Base-by-base conservation (phyloP, 2,888 invertebrate genomes). In the Metopia argyrocephala region DNA sequence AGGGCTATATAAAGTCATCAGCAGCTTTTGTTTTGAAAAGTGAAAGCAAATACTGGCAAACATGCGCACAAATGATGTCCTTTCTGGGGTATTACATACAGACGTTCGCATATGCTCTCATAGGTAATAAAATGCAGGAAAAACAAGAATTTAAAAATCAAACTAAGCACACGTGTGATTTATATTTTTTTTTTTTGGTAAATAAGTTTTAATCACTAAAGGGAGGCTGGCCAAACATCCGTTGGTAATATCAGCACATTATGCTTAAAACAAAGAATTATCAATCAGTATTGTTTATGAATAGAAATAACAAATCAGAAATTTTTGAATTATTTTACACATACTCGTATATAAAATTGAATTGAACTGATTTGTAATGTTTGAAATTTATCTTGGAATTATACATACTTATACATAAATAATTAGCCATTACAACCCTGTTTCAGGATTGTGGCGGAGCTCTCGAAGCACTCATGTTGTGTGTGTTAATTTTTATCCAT, bases 11-110 rank as follows among this genome's bases (percentile, higher is more conserved):
- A 7, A 12, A 20, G 57, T 48, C 38, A 52, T 54, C 3, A 71
- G 68, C 76, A 79, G 79, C 79, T 79, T 79, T 79, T 76, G 71
- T 66, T 61, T 69, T 56, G n/a, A 74, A 68, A 57, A 79, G 64
- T 69, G 59, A 74, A 79, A 78, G 56, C 54, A 73, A 20, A 25
- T 48, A 21, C 7, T 52, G 50, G 23, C 45, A 56, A 20, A 69
- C 56, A 57, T 38, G 38, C 21, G 15, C 57, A 50, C 59, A 70
- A 38, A 15, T 4, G n/a, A 38, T 38, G 38, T 38, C 38, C 38
- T 31, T 31, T 12, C 7, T 31, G 31, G 31, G 31, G 7, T 31
- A 31, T 28, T 28, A 7, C 0, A 28, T 7, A 28, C 7, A 31
- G 3, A 31, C 12, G 9, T 6, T 12, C 12, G 15, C 38, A 15